Base-by-base conservation (phyloP, 2,888 invertebrate species). In the Arge pagana region DNA sequence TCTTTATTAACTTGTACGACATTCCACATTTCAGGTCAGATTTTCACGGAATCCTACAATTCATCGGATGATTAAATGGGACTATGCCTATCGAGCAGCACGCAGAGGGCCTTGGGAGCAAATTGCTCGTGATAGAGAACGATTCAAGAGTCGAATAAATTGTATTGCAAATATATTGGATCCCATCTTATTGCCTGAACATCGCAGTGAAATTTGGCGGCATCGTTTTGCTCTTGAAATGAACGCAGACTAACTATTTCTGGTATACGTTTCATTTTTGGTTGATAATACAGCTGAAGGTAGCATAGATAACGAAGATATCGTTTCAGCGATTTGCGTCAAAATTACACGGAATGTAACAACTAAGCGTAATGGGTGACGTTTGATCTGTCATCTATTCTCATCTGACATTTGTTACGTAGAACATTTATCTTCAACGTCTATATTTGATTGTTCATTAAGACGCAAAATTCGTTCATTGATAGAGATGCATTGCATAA, bases 91-190 rank as follows among this genome's bases (percentile, higher is more conserved):
- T 56, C 77, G 79, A 42, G 76, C 77, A 15, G 81, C 82, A 2
- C 74, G 84, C n/a, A 78, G 71, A 58, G 83, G 83, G 2, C 81
- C 78, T 1, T 84, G 83, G 83, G 83, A 83, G 63, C 70, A 79
- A 64, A 76, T 76, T 60, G 82, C 78, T 1, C 68, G 81, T 24
- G 83, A 84, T 54, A 69, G 81, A 36, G 76, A 67, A 6, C 72
- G 83, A 33, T 84, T 84, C 63, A 72, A 67, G 41, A 63, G 64
- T 8, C 72, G 81, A 36, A 79, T 82, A 26, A 55, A 58, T 7
- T 64, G 69, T 5, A 66, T 71, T 4, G 79, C 74, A 48, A 54
- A 58, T 19, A 59, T 76, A 21, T 66, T 83, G 7, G 63, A 69
- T 48, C 74, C 77, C 4, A 66, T 82, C 49, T 71, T 83, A n/a